Percentiles rank a stretch among this genome's conserved stretches.
These are phyloP conservation scores for Hozukius guyotensis DNA, from an alignment of 2,797 vertebrate genomes.

Conservation along the genomic window DNA sequence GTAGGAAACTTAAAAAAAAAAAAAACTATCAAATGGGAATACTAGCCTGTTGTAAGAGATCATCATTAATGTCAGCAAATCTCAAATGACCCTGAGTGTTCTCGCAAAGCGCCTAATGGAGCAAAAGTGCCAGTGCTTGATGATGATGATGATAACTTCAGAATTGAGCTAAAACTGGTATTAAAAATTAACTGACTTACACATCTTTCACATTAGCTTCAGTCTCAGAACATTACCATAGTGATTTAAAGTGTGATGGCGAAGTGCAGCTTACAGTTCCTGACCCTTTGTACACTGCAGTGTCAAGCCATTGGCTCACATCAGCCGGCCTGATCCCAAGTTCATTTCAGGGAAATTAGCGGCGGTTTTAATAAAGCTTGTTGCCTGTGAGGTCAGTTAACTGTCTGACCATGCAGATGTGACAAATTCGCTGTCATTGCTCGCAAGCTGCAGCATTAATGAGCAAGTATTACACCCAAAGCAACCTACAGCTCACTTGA, in stretches of 20 bases:
- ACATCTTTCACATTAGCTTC: slow-evolving; percentile 76
- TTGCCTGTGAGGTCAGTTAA: slow-evolving; percentile 65
- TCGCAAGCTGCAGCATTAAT: slow-evolving; percentile 27
- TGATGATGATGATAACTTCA: slow-evolving; percentile 74
- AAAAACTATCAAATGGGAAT: slow-evolving; percentile 6
- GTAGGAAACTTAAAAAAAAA: neutral
- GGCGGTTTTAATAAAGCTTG: slow-evolving; percentile 71
- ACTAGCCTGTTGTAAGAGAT: slow-evolving; percentile 36
- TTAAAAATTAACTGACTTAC: slow-evolving; percentile 76
- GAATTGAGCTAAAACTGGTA: slow-evolving; percentile 73
- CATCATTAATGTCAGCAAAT: slow-evolving; percentile 59
- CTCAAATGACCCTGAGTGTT: slow-evolving; percentile 66
- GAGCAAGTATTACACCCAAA: neutral
- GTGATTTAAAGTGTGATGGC: slow-evolving; percentile 67
- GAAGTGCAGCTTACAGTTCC: slow-evolving; percentile 57
- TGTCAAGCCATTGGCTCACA: slow-evolving; percentile 62
- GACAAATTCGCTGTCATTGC: slow-evolving; percentile 52
- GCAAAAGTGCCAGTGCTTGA: slow-evolving; percentile 68
- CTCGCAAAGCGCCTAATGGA: slow-evolving; percentile 69
- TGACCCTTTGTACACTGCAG: slow-evolving; percentile 55
- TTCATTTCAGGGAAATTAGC: slow-evolving; percentile 71
- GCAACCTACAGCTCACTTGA: slow-evolving; percentile 5
- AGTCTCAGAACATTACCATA: slow-evolving; percentile 72
- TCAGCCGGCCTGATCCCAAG: slow-evolving; percentile 60
- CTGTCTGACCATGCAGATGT: slow-evolving; percentile 54